These are phyloP conservation scores for Lithophane ornitopus DNA, from an alignment of 2,888 invertebrate genomes.

Conservation along the genomic window DNA sequence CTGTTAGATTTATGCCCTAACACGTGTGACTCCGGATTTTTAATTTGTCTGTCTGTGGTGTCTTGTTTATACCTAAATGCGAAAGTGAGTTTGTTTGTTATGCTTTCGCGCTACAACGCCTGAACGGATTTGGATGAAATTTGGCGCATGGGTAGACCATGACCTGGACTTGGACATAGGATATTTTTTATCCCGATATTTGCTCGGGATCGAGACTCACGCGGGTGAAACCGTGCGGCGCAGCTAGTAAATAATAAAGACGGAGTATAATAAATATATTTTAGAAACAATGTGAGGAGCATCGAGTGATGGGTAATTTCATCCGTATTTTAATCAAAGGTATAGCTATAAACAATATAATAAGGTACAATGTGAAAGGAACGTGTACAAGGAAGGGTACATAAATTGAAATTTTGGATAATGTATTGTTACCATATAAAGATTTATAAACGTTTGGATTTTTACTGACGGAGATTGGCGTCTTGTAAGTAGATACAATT, in stretches of 20 bases:
- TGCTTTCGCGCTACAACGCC: no score
- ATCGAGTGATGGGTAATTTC: constrained; percentile 65
- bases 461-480: constrained; percentile 3
- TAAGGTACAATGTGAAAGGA: constrained; percentile 53
- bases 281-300: constrained; percentile 64
- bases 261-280: constrained; percentile 62
- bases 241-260: constrained; percentile 45
- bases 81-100: no score
- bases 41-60: no score
- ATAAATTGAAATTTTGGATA: constrained; percentile 58
- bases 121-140: no score
- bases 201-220: no score
- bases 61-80: no score
- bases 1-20: no score
- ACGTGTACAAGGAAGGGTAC: constrained; percentile 16
- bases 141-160: no score
- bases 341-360: constrained; percentile 59
- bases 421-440: constrained; percentile 39
- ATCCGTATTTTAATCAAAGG: constrained; percentile 67
- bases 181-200: no score
- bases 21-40: no score
- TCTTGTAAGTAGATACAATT: background rate
- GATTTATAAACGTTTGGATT: constrained; percentile 30
- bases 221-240: no score
- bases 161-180: no score